Percentiles rank a stretch among this genome's conserved stretches.
These are phyloP conservation scores for Luscinia luscinia DNA, from an alignment of 2,797 vertebrate species.

Conservation along the genomic window DNA sequence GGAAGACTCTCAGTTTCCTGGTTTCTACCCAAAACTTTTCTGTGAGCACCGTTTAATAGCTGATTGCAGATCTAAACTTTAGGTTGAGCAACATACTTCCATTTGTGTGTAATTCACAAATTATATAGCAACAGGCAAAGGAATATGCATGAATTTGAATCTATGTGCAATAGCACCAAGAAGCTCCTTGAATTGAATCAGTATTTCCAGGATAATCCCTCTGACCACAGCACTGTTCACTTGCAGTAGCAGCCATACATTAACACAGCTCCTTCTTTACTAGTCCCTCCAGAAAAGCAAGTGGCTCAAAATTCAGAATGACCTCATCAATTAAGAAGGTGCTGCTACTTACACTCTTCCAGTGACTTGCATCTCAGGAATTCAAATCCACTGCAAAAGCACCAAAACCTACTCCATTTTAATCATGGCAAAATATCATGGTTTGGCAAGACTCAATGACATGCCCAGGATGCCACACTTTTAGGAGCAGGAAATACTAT, in stretches of 20 bases:
- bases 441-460: background rate
- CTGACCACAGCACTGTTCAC: background rate
- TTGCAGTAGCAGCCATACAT: background rate
- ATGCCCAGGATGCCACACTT: accelerated
- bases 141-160: background rate
- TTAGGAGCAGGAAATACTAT: background rate
- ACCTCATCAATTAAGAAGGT: background rate
- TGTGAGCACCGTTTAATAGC: background rate
- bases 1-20: background rate
- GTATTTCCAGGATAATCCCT: background rate
- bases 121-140: background rate
- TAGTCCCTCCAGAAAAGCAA: background rate
- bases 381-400: background rate
- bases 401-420: background rate
- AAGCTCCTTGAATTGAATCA: background rate
- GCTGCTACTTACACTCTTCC: background rate
- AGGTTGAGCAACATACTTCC: background rate
- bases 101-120: background rate
- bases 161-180: background rate
- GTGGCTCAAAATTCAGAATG: background rate
- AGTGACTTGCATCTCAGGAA: background rate
- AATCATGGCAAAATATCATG: background rate
- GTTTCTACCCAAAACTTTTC: background rate
- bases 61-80: background rate
- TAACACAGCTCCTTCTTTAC: background rate